Conservation (phyloP, 30 jellyfish, hydroid and myxozoan species). For the Aurelia sp. region DNA sequence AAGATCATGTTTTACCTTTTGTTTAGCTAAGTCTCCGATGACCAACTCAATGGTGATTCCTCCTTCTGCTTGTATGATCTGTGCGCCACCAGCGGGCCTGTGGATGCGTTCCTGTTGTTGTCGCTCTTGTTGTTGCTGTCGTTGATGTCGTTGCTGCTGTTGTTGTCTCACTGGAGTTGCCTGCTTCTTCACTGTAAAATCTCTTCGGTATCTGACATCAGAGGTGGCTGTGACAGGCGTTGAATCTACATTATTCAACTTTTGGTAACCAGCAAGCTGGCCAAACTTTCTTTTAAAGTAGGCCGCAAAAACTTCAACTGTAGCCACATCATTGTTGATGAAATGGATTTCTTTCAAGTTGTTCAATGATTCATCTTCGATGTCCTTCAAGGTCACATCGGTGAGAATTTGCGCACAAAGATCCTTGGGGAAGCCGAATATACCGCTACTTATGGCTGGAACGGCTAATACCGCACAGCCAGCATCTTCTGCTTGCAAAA, state of each 20-base stretch:
- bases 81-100: neutral
- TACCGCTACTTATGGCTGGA: conserved; percentile 68
- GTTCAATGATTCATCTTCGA: neutral
- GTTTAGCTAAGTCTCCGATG: conserved; percentile 45
- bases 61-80: neutral
- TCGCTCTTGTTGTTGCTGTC: neutral
- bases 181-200: neutral
- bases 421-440: conserved; percentile 55
- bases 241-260: too few species aligned
- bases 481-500: conserved; percentile 22
- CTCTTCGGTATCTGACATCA: neutral
- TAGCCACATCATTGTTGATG: conserved; percentile 31
- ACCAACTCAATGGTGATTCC: conserved; percentile 22
- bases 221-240: neutral
- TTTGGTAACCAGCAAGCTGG: neutral
- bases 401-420: conserved; percentile 51
- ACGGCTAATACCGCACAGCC: conserved; percentile 50
- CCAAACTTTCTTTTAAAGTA: conserved; percentile 1
- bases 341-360: conserved; percentile 31
- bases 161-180: neutral
- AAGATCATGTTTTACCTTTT: conserved; percentile 7
- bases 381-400: neutral
- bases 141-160: neutral
- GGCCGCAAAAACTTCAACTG: conserved; percentile 22
- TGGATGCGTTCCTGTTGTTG: neutral